Evolutionary conservation across 1,140 invertebrate genomes (phyloP), one percentile per base, ranked within the genome.

Genomic region (Diachasma alloeum): DNA sequence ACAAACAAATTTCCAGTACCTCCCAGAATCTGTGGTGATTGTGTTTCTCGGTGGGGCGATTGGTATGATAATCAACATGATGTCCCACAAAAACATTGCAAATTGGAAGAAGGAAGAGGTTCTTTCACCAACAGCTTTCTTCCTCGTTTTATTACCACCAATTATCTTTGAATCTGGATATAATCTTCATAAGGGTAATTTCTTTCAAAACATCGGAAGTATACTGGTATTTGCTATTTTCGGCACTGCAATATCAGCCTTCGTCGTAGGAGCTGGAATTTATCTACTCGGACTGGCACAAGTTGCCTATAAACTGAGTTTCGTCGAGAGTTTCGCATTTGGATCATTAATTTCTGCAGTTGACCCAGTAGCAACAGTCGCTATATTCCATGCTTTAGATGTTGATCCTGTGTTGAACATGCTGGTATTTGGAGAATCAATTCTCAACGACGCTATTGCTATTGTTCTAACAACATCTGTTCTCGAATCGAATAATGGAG

Each of bases 91-190:
- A 83, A 96, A 97, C 86, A 94, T 97, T 82, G 95, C 95, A 46
- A 97, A 98, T 87, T 98, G 96, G 96, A 93, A 95, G 84, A 97
- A 97, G 89, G 97, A 99, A 89, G 98, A 99, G 90, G 96, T 97
- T 0, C 98, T 99, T 83, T 97, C 97, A 13, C 98, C 98, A 0
- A 99, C 97, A 66, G 96, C 97, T 10, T 99, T 99, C 87, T 99
- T 99, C 83, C 91, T 99, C 59, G 95, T 99, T 0, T 91, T 99
- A 0, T 87, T 99, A n/a, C 98, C 98, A 6, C 98, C 98, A 0
- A 99, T 99, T 59, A 99, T 99, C 81, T 99, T 99, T 92, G 98
- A 99, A 90, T 98, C 97, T 4, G 98, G 98, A 4, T 99, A 99
- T 86, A 99, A 99, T 93, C 92, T 99, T 66, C 98, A 99, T 84